phyloP scores from a whole-genome alignment of 1,140 invertebrate genomes.

The Drosophila mauritiana region DNA sequence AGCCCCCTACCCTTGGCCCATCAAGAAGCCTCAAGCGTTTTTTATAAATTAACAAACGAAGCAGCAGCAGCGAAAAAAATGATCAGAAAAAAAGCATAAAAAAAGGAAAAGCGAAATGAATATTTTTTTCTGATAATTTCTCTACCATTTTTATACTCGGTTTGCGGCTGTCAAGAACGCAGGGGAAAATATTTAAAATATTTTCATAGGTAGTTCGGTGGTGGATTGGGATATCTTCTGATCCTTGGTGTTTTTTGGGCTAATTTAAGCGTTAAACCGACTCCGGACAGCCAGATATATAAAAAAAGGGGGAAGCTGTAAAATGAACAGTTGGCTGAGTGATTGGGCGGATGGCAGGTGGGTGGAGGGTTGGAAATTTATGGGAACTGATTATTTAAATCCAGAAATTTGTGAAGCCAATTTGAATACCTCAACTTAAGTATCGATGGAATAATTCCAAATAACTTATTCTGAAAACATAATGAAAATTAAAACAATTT shows the following conservation, averaged over 20 bases:
- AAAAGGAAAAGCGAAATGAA: constrained; percentile 62
- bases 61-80: constrained; percentile 62
- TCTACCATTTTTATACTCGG: constrained; percentile 20
- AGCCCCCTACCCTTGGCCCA: background rate
- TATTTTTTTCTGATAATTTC: constrained; percentile 70
- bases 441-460: constrained; percentile 5
- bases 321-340: constrained; percentile 69
- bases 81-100: constrained; percentile 59
- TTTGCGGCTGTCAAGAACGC: constrained; percentile 45
- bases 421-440: background rate
- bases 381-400: constrained; percentile 28
- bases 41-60: constrained; percentile 81
- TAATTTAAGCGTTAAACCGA: constrained; percentile 70
- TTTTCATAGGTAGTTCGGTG: constrained; percentile 56
- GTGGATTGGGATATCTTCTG: constrained; percentile 30
- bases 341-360: constrained; percentile 34
- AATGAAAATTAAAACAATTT: too few species aligned
- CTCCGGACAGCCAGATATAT: constrained; percentile 5
- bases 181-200: constrained; percentile 49
- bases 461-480: too few species aligned
- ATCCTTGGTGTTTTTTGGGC: constrained; percentile 50
- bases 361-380: background rate
- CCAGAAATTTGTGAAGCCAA: constrained; percentile 2
- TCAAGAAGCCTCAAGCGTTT: constrained; percentile 69
- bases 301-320: constrained; percentile 23